Evolutionary conservation across 2,888 invertebrate genomes (phyloP), one percentile per base, ranked within the genome.

Genomic region (Dioctria linearis): DNA sequence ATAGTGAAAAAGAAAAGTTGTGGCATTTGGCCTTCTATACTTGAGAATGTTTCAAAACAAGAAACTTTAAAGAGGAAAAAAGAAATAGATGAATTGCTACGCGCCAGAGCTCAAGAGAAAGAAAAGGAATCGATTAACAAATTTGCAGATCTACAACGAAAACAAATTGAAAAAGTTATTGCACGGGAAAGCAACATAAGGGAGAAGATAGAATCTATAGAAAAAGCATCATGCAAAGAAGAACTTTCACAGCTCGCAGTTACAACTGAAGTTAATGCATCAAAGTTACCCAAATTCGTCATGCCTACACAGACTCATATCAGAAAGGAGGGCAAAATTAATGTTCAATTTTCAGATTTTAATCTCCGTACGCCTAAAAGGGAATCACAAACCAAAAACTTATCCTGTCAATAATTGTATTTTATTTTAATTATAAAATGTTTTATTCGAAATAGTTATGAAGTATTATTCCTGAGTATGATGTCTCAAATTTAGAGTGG

Each of bases 1-100:
- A 85, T 88, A 0, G 83, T 88, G 1, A 84, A 87, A 4, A 88
- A 88, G 79, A 87, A 86, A 59, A 82, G 85, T 39, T 84, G 84
- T 11, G 89, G 87, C 46, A 83, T 88, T 5, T 88, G 88, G 88
- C 86, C 87, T 0, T 86, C 88, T 61, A 83, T 88, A 49, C 87
- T 89, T 80, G 86, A 86, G 75, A 86, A 86, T 65, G 82, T 89
- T 3, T 84, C 83, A 79, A 88, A 87, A 65, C 87, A 87, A 73
- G 86, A 86, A 40, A 78, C 87, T 3, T 82, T 86, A 69, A 84
- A 85, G 42, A 87, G 86, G 66, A 87, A 89, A 8, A 83, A 87
- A 0, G 88, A 88, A 82, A 86, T 88, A 5, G 85, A 87, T 1
- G 86, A 88, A 49, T 76, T 85, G 0, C 85, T 88, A 25, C 86